Evolutionary conservation across 2,888 invertebrate genomes (phyloP).

Genomic region (Hypolimnas misippus): DNA sequence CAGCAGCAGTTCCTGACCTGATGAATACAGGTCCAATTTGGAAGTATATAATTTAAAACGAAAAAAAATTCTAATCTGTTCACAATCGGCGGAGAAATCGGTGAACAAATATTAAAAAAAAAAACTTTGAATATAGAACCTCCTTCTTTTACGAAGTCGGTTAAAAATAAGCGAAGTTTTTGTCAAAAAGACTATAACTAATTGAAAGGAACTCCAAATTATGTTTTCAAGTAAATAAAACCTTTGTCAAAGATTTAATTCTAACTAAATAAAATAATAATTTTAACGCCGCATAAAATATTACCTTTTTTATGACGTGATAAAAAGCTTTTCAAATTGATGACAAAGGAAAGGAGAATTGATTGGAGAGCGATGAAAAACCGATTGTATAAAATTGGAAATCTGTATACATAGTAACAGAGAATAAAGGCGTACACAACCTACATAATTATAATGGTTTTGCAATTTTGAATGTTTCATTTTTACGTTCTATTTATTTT

Average conservation of each 20-base stretch:
- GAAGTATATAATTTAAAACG: no score
- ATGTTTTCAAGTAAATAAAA: neutral
- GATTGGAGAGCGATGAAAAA: neutral
- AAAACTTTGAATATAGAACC: no score
- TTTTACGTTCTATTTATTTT: no score
- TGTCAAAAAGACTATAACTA: neutral
- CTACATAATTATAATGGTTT: neutral
- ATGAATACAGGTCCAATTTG: no score
- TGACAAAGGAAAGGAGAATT: constrained; percentile 1
- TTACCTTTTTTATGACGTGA: neutral
- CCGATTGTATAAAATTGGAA: neutral
- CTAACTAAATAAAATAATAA: neutral
- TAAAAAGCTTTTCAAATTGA: constrained; percentile 1
- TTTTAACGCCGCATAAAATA: no score
- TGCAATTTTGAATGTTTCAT: no score
- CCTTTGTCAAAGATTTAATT: neutral
- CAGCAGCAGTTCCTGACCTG: no score
- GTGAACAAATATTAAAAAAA: no score
- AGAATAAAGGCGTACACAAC: neutral
- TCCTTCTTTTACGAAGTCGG: no score
- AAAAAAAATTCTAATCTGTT: no score
- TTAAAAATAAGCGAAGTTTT: neutral
- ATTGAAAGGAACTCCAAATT: neutral
- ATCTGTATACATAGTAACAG: neutral
- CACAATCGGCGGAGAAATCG: no score